Evolutionary conservation across 2,888 invertebrate species (phyloP).

Genomic region (Blera fallax): DNA sequence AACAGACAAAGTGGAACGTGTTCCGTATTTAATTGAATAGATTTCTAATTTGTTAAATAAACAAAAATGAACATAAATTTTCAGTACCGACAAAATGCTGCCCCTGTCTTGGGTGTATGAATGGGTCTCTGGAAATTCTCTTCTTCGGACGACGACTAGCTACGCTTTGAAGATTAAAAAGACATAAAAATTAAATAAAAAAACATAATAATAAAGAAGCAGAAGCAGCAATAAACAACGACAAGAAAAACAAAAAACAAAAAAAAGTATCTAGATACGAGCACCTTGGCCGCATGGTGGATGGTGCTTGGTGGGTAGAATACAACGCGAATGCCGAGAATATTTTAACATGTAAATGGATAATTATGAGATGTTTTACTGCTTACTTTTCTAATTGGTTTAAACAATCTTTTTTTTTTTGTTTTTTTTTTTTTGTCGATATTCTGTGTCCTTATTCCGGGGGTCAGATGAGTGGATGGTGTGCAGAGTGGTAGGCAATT

Average conservation of each 20-base stretch:
- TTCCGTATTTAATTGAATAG: too few relatives aligned
- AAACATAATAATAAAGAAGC: too few relatives aligned
- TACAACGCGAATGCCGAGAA: background rate
- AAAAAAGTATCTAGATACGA: background rate
- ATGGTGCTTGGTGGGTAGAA: too few relatives aligned
- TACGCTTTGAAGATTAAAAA: background rate
- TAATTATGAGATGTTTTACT: background rate
- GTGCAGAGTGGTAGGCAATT: background rate
- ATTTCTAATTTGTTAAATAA: background rate
- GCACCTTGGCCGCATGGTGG: too few relatives aligned
- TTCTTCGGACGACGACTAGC: background rate
- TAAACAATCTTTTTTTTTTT: background rate
- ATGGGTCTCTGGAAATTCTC: too few relatives aligned
- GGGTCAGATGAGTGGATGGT: background rate
- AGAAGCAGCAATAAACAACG: too few relatives aligned
- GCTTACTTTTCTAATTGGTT: background rate
- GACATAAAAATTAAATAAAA: background rate
- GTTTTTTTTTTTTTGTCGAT: background rate
- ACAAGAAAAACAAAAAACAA: background rate
- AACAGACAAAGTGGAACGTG: too few relatives aligned
- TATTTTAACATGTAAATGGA: background rate
- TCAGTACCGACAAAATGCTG: too few relatives aligned
- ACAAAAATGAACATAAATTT: background rate
- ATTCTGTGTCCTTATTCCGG: background rate
- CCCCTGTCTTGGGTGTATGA: too few relatives aligned